Base-by-base conservation (phyloP, 2,888 invertebrate species). In the Agrilus cyanescens region DNA sequence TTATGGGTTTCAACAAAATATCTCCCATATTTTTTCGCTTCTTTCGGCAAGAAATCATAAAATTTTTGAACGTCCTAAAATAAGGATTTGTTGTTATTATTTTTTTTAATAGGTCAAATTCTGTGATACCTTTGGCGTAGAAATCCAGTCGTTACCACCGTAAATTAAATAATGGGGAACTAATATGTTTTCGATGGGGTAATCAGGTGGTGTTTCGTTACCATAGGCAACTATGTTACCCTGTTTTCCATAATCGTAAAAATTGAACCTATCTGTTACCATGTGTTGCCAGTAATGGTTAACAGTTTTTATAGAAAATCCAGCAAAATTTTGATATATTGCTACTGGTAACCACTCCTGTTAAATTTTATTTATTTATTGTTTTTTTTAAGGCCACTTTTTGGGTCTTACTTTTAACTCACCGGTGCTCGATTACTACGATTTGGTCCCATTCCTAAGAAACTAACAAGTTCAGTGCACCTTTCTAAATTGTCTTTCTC, bases 141-240 rank as follows among this genome's bases (percentile, higher is more conserved):
- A 14, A 15, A 34, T 4, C 12, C 10, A 10, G n/a, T 40, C 40
- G 3, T 32, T 25, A 10, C 25, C 25, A 25, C 41, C 41, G 18
- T 8, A 16, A 13, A 41, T 32, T 3, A 41, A 32, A 18, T 15
- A 32, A 14, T 37, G 31, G 1, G 41, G 41, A 36, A 32, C 32
- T 2, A 8, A 12, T 12, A 41, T 41, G 12, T 41, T 41, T 18
- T 37, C 32, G 13, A 41, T 30, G 12, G 41, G 41, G 25, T 41
- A 41, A 14, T 29, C 15, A 16, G 41, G 41, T 14, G 41, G 35
- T 18, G 12, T 25, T 13, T 12, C 13, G 1, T 31, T 32, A 12
- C 37, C 16, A 13, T 41, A 41, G 4, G 18, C 31, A 8, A n/a
- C 13, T 8, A 14, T 25, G 10, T 25, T 6, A n/a, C 37, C 31